Base-by-base conservation (phyloP, 2,888 invertebrate genomes). In the Trachelus stipa region DNA sequence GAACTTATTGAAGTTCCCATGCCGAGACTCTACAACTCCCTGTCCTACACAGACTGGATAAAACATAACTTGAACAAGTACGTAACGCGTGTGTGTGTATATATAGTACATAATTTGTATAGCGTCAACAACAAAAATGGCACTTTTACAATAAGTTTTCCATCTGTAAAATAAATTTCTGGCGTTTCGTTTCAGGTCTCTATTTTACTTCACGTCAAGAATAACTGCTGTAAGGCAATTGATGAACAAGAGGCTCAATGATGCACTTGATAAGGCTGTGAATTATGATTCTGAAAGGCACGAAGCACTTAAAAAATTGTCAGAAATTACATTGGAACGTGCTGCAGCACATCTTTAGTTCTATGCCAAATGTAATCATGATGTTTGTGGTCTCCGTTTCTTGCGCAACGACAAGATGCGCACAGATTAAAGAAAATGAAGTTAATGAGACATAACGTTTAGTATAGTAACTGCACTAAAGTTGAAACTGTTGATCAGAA, bases 1-100 rank as follows among this genome's bases (percentile, higher is more conserved):
- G 87, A 89, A 74, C 73, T 90, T 1, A 73, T 91, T 34, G 84
- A 85, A 56, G 74, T 91, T 0, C 77, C 82, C 1, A 85, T 87
- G 84, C 88, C 89, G 3, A 73, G 85, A 34, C 74, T 90, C 0
- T 83, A 84, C 76, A 81, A 84, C 1, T 81, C 86, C 0, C 34
- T 89, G 33, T 81, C 85, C 12, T 86, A 86, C 76, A 6, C 1
- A 0, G 68, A 76, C 15, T 84, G 87, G 84, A 79, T 89, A 9
- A 81, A 68, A 37, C 83, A 84, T 40, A 34, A 79, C 1, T 2
- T 84, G 0, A 23, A 79, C 3, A 88, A 85, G 88, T 88, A 81
- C 80, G 83, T 68, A 23, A 9, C 6, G 56, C 0, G 1, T 34
- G 34, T 0, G 6, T 34, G 34, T 34, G 1, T 34, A 9, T 34